These are phyloP conservation scores for Temnothorax curvispinosus DNA, from an alignment of 1,140 invertebrate species.

Conservation along the genomic window DNA sequence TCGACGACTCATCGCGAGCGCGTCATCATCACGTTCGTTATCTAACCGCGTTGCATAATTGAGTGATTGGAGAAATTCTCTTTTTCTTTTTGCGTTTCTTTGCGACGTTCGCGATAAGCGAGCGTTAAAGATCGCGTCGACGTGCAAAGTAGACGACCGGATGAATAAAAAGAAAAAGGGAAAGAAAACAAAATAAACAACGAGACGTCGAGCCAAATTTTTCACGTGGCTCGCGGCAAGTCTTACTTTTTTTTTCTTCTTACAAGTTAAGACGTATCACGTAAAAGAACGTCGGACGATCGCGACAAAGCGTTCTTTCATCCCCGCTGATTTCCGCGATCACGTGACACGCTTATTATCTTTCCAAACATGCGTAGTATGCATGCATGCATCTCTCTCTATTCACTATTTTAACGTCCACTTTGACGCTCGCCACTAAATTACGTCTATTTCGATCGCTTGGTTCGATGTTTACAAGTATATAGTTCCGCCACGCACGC, in stretches of 20 bases:
- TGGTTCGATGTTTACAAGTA: not conserved
- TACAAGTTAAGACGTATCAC: not conserved
- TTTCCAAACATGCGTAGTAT: not conserved
- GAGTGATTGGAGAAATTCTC: not conserved
- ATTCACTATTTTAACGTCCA: not conserved
- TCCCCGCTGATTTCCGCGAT: not conserved
- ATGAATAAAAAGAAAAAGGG: not conserved
- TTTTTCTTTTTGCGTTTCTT: not conserved
- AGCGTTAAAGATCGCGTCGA: too few relatives aligned
- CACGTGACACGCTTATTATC: not conserved
- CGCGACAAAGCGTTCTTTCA: not conserved
- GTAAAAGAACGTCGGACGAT: not conserved
- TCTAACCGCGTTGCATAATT: slow-evolving; percentile 22
- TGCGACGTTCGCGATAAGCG: not conserved
- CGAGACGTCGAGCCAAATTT: not conserved
- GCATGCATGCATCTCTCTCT: not conserved
- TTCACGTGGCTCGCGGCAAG: not conserved
- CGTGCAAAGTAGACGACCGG: not conserved
- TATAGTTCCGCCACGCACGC: not conserved
- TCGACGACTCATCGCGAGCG: not conserved
- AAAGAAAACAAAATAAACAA: not conserved
- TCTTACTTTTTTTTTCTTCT: not conserved
- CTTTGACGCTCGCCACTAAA: not conserved
- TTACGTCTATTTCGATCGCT: not conserved
- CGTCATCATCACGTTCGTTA: not conserved